These are phyloP conservation scores for Phrynocephalus forsythii DNA, from an alignment of 2,797 vertebrate genomes.

Conservation along the genomic window DNA sequence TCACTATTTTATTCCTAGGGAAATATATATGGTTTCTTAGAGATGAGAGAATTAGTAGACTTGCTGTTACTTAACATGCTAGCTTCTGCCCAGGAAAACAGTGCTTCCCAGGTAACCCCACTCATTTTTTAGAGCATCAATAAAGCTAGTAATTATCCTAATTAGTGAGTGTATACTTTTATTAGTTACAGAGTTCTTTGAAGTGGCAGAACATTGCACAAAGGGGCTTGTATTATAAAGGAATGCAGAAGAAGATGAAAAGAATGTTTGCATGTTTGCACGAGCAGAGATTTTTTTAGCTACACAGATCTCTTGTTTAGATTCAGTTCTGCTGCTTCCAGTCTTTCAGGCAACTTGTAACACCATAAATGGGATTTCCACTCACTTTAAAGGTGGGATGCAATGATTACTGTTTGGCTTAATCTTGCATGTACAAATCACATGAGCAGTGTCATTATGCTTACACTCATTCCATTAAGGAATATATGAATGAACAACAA, in stretches of 20 bases:
- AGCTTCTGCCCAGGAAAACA: slow-evolving; percentile 9
- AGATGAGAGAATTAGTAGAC: slow-evolving; percentile 17
- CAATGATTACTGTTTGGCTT: slow-evolving; percentile 11
- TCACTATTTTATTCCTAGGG: slow-evolving; percentile 24
- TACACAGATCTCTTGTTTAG: not conserved
- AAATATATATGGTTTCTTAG: not conserved
- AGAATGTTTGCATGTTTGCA: slow-evolving; percentile 8
- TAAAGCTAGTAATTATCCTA: slow-evolving; percentile 33
- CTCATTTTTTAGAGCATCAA: slow-evolving; percentile 5
- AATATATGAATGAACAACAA: not conserved
- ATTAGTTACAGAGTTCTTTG: slow-evolving; percentile 64
- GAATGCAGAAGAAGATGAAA: slow-evolving; percentile 32
- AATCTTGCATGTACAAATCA: slow-evolving; percentile 3
- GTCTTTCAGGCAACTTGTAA: slow-evolving; percentile 20
- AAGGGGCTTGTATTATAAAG: slow-evolving; percentile 17
- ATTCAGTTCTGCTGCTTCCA: slow-evolving; percentile 4
- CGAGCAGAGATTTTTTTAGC: slow-evolving; percentile 26
- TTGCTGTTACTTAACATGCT: not conserved
- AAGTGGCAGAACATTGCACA: slow-evolving; percentile 47
- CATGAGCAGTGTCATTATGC: not conserved
- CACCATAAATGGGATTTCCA: slow-evolving; percentile 31
- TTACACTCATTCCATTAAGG: slow-evolving; percentile 1
- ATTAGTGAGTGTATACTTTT: slow-evolving; percentile 59
- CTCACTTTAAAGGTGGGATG: slow-evolving; percentile 26
- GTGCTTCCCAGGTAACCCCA: slow-evolving; percentile 22